Conservation (phyloP, 92 coral and sea anemone species). For the Meandrina meandrites region DNA sequence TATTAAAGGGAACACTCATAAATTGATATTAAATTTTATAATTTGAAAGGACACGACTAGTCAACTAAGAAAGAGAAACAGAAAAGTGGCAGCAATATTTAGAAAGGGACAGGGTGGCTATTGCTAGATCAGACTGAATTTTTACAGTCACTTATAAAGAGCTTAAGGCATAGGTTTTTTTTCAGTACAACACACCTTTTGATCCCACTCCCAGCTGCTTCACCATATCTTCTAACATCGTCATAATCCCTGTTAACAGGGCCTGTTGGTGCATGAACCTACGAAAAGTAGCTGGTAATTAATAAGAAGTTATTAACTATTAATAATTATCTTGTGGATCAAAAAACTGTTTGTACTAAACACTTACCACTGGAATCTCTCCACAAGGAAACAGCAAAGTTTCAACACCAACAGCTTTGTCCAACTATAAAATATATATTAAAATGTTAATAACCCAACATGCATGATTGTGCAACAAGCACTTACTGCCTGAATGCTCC, state of each 20-base stretch:
- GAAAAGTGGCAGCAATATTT: too few relatives aligned
- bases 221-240: slow-evolving; percentile 87
- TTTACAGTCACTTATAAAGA: too few relatives aligned
- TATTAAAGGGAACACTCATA: too few relatives aligned
- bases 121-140: too few relatives aligned
- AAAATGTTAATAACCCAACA: background rate
- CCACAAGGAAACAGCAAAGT: slow-evolving; percentile 61
- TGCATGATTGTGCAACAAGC: too few relatives aligned
- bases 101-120: too few relatives aligned
- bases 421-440: slow-evolving; percentile 48
- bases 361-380: slow-evolving; percentile 63
- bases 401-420: slow-evolving; percentile 73
- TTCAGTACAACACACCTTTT: slow-evolving; percentile 63
- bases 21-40: too few relatives aligned
- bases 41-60: too few relatives aligned
- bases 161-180: too few relatives aligned
- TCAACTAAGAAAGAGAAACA: too few relatives aligned
- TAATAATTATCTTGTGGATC: background rate
- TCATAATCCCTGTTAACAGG: slow-evolving; percentile 98
- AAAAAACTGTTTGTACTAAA: too few relatives aligned
- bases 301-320: background rate
- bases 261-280: slow-evolving; percentile 97
- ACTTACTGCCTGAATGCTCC: too few relatives aligned
- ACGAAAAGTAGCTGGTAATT: background rate
- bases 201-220: slow-evolving; percentile 88